Percentiles rank a stretch among this genome's conserved stretches.
These are phyloP conservation scores for Arothron firmamentum DNA, from an alignment of 2,113 vertebrate species.

Conservation along the genomic window DNA sequence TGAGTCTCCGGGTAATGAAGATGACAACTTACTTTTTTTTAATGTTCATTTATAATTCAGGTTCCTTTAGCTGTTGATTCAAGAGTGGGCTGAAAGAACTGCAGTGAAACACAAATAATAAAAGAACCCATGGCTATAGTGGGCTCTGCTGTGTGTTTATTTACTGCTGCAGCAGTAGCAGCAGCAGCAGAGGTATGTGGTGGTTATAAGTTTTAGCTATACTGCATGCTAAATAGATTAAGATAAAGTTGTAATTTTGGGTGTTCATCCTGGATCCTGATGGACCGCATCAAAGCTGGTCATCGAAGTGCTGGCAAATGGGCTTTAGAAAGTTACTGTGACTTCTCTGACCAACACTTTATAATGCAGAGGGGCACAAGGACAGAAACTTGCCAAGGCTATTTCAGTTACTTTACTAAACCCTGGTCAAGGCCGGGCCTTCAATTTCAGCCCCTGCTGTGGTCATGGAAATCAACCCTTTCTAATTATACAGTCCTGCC, in stretches of 20 bases:
- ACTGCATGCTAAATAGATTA: conserved; percentile 65
- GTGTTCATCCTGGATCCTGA: conserved; percentile 63
- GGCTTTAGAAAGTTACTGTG: conserved; percentile 49
- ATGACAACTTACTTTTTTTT: no score
- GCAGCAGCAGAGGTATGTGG: conserved; percentile 19
- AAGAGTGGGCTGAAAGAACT: not conserved
- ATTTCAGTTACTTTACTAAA: conserved; percentile 69
- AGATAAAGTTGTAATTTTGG: conserved; percentile 66
- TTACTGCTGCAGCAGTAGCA: conserved; percentile 28
- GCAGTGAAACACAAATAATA: not conserved
- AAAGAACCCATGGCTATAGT: not conserved
- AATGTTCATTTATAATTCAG: no score
- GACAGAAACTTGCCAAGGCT: conserved; percentile 59
- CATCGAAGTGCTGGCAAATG: conserved; percentile 47
- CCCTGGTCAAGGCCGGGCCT: conserved; percentile 61
- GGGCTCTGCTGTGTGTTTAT: conserved; percentile 12
- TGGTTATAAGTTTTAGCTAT: conserved; percentile 37
- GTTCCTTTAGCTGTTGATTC: no score
- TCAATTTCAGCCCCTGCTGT: conserved; percentile 73
- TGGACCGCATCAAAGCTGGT: conserved; percentile 67
- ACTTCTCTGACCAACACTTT: conserved; percentile 59
- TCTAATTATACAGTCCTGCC: conserved; percentile 73
- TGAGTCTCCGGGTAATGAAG: no score
- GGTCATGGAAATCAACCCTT: conserved; percentile 72
- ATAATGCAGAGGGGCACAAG: conserved; percentile 51